Conservation (phyloP, 2,113 vertebrate species). For the Polyodon spathula region DNA sequence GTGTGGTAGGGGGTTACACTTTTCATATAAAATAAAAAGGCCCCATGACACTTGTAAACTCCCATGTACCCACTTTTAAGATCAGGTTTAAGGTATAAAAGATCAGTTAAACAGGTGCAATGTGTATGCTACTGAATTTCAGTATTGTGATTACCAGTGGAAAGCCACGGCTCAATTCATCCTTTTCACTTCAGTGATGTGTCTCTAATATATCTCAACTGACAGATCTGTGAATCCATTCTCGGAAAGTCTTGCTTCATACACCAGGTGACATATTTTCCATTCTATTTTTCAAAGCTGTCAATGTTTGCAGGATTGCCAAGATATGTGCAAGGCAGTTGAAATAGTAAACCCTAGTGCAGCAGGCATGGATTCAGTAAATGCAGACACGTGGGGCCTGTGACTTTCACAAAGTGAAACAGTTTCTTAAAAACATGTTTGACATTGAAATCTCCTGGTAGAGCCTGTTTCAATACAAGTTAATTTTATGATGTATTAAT, state of each 20-base stretch:
- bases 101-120: too few species aligned
- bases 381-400: background rate
- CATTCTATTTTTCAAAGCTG: conserved; percentile 5
- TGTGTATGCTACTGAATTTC: too few species aligned
- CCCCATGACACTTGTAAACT: too few species aligned
- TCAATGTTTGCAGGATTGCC: background rate
- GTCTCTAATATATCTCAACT: background rate
- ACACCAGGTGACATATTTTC: conserved; percentile 3
- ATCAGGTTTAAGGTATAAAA: too few species aligned
- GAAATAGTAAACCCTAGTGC: background rate
- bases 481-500: background rate
- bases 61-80: too few species aligned
- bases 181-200: background rate
- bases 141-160: too few species aligned
- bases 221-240: background rate
- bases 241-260: background rate
- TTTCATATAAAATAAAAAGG: too few species aligned
- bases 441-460: conserved; percentile 1
- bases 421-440: conserved; percentile 1
- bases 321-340: background rate
- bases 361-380: background rate
- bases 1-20: too few species aligned
- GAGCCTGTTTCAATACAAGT: background rate
- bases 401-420: background rate
- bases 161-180: too few species aligned